Conservation (phyloP, 2,113 vertebrate species). For the Leptobrachium ailaonicum region DNA sequence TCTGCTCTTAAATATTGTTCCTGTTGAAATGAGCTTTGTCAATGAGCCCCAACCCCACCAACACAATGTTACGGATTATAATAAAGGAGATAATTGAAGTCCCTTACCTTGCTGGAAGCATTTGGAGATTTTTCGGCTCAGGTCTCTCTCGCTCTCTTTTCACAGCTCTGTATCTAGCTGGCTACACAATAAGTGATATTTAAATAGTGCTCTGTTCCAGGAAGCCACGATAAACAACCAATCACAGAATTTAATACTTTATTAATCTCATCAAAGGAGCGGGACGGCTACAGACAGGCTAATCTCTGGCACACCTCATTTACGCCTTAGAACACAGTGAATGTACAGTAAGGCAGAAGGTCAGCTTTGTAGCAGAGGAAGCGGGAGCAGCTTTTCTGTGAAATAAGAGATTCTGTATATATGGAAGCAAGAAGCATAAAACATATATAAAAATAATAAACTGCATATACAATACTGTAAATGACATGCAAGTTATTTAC, state of each 20-base stretch:
- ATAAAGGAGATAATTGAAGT: neutral
- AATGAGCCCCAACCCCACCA: no score
- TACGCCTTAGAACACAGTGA: neutral
- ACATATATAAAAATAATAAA: no score
- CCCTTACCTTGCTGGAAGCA: slow-evolving; percentile 24
- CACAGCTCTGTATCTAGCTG: slow-evolving; percentile 22
- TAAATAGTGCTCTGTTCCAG: slow-evolving; percentile 49
- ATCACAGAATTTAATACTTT: slow-evolving; percentile 43
- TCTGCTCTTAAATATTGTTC: no score
- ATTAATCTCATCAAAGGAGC: slow-evolving; percentile 25
- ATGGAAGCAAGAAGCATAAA: no score
- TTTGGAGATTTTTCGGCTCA: neutral
- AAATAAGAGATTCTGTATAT: neutral
- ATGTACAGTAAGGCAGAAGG: slow-evolving; percentile 1
- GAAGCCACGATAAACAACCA: slow-evolving; percentile 23
- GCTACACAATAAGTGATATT: slow-evolving; percentile 32
- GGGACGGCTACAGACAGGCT: neutral
- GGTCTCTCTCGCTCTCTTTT: neutral
- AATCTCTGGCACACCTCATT: neutral
- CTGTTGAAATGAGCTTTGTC: no score
- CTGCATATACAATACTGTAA: no score
- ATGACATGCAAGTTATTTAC: no score
- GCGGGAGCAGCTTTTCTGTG: slow-evolving; percentile 5
- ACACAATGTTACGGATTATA: no score
- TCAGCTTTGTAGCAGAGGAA: slow-evolving; percentile 20